Conservation (phyloP, 2,113 vertebrate genomes). For the Platysteira castanea region DNA sequence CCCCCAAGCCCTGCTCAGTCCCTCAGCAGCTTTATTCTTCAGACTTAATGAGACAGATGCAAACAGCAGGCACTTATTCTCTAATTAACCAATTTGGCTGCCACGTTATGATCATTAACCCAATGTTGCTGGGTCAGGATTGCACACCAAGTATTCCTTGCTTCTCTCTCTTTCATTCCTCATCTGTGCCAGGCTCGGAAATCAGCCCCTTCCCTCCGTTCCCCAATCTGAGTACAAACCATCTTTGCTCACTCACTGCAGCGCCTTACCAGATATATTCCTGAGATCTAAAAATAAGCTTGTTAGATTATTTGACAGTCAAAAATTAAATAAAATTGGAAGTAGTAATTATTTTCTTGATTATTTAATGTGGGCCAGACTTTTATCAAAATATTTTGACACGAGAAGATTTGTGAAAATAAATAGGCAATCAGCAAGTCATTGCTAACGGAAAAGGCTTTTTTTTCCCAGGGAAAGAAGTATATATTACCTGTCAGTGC, state of each 20-base stretch:
- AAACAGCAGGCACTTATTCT: slow-evolving; percentile 55
- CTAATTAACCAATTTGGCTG: slow-evolving; percentile 57
- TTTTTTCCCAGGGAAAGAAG: slow-evolving; percentile 4
- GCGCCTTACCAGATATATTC: not conserved
- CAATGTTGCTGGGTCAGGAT: slow-evolving; percentile 10
- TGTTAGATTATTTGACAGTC: slow-evolving; percentile 61
- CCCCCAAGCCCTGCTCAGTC: not conserved
- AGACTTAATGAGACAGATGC: slow-evolving; percentile 58
- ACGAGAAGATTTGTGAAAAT: slow-evolving; percentile 57
- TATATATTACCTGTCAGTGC: slow-evolving; percentile 56
- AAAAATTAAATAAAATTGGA: slow-evolving; percentile 57
- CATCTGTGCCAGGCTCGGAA: not conserved
- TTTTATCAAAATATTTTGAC: slow-evolving; percentile 70
- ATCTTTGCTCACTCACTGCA: slow-evolving; percentile 16
- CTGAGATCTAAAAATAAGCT: slow-evolving; percentile 57
- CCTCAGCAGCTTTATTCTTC: slow-evolving; percentile 21
- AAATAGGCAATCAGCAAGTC: slow-evolving; percentile 65
- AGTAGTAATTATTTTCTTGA: slow-evolving; percentile 61
- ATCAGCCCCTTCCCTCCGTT: not conserved
- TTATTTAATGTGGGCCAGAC: slow-evolving; percentile 54
- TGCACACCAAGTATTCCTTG: not conserved
- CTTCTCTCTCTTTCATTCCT: not conserved
- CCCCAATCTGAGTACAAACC: not conserved
- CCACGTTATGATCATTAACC: slow-evolving; percentile 57
- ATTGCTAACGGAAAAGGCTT: slow-evolving; percentile 19